phyloP scores from a whole-genome alignment of 2,797 vertebrate species.

The Micrastur ruficollis region DNA sequence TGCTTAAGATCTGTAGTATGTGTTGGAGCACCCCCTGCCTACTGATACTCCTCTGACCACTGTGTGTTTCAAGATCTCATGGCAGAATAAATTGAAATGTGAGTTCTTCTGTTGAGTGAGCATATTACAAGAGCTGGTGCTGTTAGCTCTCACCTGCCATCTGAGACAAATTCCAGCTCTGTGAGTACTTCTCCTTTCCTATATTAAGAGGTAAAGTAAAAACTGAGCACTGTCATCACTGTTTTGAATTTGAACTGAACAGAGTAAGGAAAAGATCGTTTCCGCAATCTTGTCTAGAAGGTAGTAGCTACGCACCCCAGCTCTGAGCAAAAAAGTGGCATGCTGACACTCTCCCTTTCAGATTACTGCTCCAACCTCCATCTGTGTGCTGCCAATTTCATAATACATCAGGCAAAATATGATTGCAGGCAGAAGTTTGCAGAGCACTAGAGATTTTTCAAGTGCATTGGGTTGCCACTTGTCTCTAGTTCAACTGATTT shows the following conservation, averaged over 20 bases:
- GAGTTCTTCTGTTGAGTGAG: slow-evolving; percentile 1
- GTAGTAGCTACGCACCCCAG: background rate
- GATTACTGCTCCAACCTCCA: background rate
- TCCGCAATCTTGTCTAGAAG: background rate
- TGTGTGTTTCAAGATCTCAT: background rate
- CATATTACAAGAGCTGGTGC: background rate
- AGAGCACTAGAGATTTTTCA: background rate
- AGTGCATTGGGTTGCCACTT: background rate
- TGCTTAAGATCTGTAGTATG: background rate
- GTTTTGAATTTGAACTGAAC: background rate
- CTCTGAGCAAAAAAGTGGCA: background rate
- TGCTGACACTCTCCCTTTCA: background rate
- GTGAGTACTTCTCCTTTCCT: background rate
- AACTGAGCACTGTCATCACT: background rate
- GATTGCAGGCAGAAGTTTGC: background rate
- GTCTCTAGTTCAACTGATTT: background rate
- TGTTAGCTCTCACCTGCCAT: background rate
- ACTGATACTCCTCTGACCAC: background rate
- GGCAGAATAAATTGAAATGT: slow-evolving; percentile 1
- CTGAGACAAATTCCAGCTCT: background rate
- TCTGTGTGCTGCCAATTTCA: background rate
- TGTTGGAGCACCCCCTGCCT: background rate
- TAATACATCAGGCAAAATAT: background rate
- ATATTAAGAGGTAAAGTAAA: background rate
- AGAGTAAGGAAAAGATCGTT: background rate